phyloP scores from a whole-genome alignment of 1,140 invertebrate genomes.

The Drosophila gunungcola region DNA sequence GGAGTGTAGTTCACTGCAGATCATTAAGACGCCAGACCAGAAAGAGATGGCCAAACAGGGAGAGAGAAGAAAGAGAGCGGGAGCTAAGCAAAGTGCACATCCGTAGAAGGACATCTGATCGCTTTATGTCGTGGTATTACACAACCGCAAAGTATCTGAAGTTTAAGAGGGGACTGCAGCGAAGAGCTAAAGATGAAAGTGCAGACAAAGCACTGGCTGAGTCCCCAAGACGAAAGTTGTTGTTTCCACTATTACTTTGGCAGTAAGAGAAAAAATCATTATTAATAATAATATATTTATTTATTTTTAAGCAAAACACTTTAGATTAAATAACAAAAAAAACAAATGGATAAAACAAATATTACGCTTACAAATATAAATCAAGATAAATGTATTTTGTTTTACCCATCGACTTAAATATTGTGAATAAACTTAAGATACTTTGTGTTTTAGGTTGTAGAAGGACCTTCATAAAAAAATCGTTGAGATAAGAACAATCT shows the following conservation, averaged over 20 bases:
- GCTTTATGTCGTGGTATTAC: constrained; percentile 70
- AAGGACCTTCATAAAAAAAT: no score
- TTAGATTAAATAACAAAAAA: no score
- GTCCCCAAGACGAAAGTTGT: constrained; percentile 50
- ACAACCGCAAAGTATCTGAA: constrained; percentile 58
- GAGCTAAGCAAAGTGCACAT: constrained; percentile 66
- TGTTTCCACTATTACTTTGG: constrained; percentile 20
- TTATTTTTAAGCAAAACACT: no score
- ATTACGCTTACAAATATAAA: no score
- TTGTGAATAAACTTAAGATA: no score
- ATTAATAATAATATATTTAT: no score
- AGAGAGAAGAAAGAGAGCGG: constrained; percentile 16
- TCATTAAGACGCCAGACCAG: constrained; percentile 74
- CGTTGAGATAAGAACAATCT: no score
- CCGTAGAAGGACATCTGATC: constrained; percentile 84
- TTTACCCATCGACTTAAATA: no score
- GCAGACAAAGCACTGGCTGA: constrained; percentile 62
- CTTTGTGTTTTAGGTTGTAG: no score
- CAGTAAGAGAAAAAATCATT: neutral
- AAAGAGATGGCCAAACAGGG: constrained; percentile 9
- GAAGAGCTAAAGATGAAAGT: constrained; percentile 68
- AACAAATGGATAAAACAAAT: no score
- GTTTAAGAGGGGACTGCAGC: constrained; percentile 29
- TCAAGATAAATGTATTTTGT: no score
- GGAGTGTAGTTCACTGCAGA: constrained; percentile 36